Conservation (phyloP, 2,797 vertebrate species). For the Propithecus deckenii region DNA sequence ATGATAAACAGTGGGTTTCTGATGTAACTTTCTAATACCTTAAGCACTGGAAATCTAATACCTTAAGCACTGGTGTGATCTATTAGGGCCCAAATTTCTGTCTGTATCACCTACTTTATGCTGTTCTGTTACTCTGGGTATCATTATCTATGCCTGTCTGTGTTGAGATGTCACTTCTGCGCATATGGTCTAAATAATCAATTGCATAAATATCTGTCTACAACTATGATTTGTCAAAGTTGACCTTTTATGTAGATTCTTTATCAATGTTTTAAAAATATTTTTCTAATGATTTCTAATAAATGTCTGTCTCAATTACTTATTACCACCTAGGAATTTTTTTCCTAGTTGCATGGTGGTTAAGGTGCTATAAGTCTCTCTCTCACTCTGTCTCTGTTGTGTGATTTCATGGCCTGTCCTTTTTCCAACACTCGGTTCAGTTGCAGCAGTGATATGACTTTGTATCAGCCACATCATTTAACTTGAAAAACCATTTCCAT, state of each 20-base stretch:
- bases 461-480: background rate
- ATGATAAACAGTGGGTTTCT: background rate
- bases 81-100: too few relatives aligned
- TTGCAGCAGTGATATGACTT: background rate
- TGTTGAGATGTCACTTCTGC: background rate
- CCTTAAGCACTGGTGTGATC: background rate
- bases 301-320: background rate
- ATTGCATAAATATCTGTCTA: background rate
- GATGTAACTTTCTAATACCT: background rate
- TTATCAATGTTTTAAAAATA: background rate
- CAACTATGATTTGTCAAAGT: background rate
- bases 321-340: background rate
- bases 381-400: background rate
- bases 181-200: background rate
- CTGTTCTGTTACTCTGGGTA: background rate
- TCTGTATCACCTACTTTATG: background rate
- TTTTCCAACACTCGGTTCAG: background rate
- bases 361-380: background rate
- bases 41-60: background rate
- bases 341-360: background rate
- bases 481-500: background rate
- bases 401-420: background rate
- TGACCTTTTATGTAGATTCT: background rate
- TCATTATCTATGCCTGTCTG: background rate
- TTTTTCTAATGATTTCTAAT: background rate